phyloP scores from a whole-genome alignment of 2,113 vertebrate genomes.

The Urocynchramus pylzowi region DNA sequence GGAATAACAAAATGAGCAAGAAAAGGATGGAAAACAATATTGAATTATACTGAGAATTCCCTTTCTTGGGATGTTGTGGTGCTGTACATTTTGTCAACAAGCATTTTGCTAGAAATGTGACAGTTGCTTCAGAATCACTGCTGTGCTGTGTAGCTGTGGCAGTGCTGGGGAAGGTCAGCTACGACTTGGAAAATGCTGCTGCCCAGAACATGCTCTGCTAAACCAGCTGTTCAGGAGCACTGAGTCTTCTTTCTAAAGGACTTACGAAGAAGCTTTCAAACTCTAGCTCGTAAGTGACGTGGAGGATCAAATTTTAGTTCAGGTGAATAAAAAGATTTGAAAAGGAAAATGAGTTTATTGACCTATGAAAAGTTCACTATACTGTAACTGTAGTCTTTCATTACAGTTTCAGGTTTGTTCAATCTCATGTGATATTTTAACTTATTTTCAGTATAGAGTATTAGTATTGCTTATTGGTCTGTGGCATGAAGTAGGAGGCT shows the following conservation, averaged over 20 bases:
- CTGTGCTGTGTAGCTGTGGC: background rate
- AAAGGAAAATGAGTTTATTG: background rate
- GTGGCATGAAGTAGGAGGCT: background rate
- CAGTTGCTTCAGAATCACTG: background rate
- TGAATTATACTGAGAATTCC: background rate
- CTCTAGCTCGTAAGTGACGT: background rate
- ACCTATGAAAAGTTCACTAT: background rate
- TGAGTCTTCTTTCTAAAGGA: background rate
- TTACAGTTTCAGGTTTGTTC: background rate
- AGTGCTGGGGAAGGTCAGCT: background rate
- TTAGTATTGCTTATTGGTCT: background rate
- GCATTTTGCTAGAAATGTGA: background rate
- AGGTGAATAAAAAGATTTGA: background rate
- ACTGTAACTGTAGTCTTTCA: background rate
- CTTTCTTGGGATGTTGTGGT: background rate
- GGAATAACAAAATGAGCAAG: background rate
- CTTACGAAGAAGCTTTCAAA: background rate
- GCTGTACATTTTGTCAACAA: background rate
- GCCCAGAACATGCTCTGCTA: background rate
- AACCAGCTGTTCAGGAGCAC: background rate
- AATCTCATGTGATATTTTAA: background rate
- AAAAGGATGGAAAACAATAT: background rate
- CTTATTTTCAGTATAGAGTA: background rate
- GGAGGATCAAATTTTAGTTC: background rate
- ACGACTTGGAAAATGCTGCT: background rate